Base-by-base conservation (phyloP, 2,113 vertebrate genomes). In the Calonectris borealis region DNA sequence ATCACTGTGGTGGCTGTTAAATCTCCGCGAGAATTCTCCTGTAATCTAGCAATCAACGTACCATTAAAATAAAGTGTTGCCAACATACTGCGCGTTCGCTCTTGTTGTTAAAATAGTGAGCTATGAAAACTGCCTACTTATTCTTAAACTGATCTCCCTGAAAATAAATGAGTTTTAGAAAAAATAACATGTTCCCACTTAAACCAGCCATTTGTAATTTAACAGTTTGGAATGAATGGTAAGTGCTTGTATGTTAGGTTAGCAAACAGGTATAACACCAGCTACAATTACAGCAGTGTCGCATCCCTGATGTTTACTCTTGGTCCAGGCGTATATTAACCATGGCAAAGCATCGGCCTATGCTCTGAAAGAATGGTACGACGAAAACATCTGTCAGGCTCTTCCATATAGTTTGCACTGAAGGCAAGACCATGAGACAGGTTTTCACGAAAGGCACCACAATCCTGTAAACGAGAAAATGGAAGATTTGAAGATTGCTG, bases 381-480 rank as follows among this genome's bases (percentile, higher is more conserved):
- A 99, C 5, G 3, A 99, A 97, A 88, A 96, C 96, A 91, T 99
- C 98, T 24, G 97, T 98, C 97, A 99, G 73, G 58, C 97, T 99
- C 94, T 96, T 98, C 99, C 99, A 99, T 73, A 99, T 83, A 32
- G 98, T 96, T 91, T 98, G 98, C 75, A 98, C 68, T 1, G 99
- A 98, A 16, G 99, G 99, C 62, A 99, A 72, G 7, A 98, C 95
- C 98, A 99, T 98, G 68, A 99, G 89, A 93, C 98, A 98, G 91
- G 98, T 98, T 91, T 98, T 99, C 95, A 99, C 97, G 62, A 98
- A 97, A n/a, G 99, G 99, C 98, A 99, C 98, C 97, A 99, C 96
- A 94, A 99, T 72, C 99, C 99, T 99, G 97, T 17, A 91, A 96
- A 70, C 69, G 46, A 97, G 49, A 93, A 95, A 86, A 91, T 8